Evolutionary conservation across 2,888 invertebrate genomes (phyloP).

Genomic region (Sinopyrophorus schimmeli): DNA sequence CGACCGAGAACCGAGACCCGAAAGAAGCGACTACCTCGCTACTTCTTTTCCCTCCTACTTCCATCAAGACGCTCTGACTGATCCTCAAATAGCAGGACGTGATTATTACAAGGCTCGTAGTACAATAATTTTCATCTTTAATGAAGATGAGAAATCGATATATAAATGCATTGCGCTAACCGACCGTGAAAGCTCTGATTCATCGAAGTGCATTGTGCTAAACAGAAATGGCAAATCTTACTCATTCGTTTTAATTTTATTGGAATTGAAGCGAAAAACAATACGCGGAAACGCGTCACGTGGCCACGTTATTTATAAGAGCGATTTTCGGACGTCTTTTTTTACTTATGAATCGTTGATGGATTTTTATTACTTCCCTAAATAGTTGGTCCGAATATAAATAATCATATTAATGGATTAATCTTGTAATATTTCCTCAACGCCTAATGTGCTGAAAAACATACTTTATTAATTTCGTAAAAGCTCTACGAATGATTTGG

Average conservation of each 20-base stretch:
- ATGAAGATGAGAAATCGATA: slow-evolving; percentile 6
- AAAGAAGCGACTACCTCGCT: neutral
- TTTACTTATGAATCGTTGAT: too few species aligned
- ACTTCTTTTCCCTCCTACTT: neutral
- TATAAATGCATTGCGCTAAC: neutral
- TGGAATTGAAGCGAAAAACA: neutral
- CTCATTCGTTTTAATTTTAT: slow-evolving; percentile 2
- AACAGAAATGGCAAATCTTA: slow-evolving; percentile 8
- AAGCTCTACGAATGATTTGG: too few species aligned
- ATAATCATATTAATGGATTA: too few species aligned
- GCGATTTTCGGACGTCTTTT: too few species aligned
- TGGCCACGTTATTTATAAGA: too few species aligned
- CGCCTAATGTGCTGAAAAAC: too few species aligned
- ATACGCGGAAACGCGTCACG: slow-evolving; percentile 6
- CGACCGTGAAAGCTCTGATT: neutral
- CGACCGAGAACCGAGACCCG: slow-evolving; percentile 4
- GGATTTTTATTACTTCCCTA: too few species aligned
- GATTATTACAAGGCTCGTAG: too few species aligned
- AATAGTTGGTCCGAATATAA: too few species aligned
- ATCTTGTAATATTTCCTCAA: too few species aligned
- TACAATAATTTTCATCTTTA: neutral
- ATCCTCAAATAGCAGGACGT: slow-evolving; percentile 8
- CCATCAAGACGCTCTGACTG: neutral
- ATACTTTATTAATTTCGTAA: too few species aligned
- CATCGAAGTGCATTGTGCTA: neutral